Evolutionary conservation across 2,113 vertebrate species (phyloP), one percentile per base, ranked within the genome.

Genomic region (Galemys pyrenaicus): DNA sequence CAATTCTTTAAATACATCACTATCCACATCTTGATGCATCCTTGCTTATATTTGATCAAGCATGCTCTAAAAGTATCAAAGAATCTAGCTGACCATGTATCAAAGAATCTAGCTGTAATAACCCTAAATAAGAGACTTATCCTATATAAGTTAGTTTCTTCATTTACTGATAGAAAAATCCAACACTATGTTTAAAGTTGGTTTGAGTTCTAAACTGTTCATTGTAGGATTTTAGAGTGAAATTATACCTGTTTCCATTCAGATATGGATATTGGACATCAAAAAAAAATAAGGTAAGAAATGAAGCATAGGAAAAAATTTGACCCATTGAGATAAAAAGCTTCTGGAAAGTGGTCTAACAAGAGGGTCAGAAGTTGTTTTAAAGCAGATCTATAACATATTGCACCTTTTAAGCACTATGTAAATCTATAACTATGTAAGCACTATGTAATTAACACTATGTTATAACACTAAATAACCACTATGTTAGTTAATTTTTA

Each of bases 281-380:
- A 92, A 80, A 75, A 56, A n/a, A 88, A 46, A 81, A 78, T 60
- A 85, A 44, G 22, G 35, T 80, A 81, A 90, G 64, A 94, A 94
- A 78, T 10, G 24, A 96, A 67, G 15, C n/a, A 70, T 5, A 11
- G 26, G 9, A 64, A 91, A 70, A 94, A 83, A 84, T 32, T 28
- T 89, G 60, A 94, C 37, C 13, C 39, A 67, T 49, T 22, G 86
- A 30, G 70, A 62, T 73, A 83, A 16, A 94, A 85, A 95, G 41
- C 22, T 68, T 67, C 39, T 16, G 82, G 30, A 90, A 93, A 13
- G 9, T 58, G 51, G 8, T 15, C 62, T 70, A 74, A 74, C 0
- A 54, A 92, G 44, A 60, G n/a, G 17, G 22, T 87, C 70, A 60
- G 91, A 75, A 70, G 73, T 73, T 41, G 65, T 62, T 80, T 92